Base-by-base conservation (phyloP, 1,140 invertebrate species). In the Scaptodrosophila lebanonensis region DNA sequence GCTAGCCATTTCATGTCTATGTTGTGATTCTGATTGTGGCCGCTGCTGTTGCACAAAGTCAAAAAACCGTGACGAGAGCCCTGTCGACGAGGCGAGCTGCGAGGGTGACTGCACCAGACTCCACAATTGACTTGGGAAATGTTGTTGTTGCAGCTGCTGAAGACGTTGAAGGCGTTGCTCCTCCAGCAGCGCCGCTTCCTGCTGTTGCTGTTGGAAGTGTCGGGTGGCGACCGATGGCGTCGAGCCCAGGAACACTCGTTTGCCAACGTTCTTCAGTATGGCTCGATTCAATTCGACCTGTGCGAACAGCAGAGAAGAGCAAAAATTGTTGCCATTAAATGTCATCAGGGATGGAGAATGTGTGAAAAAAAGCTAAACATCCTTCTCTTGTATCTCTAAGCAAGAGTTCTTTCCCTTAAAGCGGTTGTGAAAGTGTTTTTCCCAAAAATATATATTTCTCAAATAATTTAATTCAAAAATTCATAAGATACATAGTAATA, bases 231-330 rank as follows among this genome's bases (percentile, higher is more conserved):
- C 52, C 58, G 36, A 64, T 15, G 66, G 12, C 32, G 20, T 29
- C 7, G 53, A 48, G 15, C 57, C 53, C 18, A 66, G 36, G n/a
- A 61, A 47, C 44, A 88, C 87, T 40, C 89, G 89, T 83, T 90
- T 90, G 66, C 89, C 89, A 42, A 90, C 89, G 57, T 90, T 90
- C 66, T 90, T 89, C 60, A 90, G 69, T 84, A 90, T 90, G 48
- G 88, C 87, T 15, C 89, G 82, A 83, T 90, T 90, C 65, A 87
- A 87, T 57, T 89, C 89, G 8, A 89, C 89, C 84, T 86, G 61
- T 57, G 30, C 12, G 17, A 12, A 42, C n/a, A 33, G 13, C 32
- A 27, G 50, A 65, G 20, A 30, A 40, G 48, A 50, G 44, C 13
- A 43, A 79, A 58, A 63, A 64, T 49, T 32, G 18, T 72, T 79